A percentile compares a stretch with the other conserved stretches of the same genome.
These are phyloP conservation scores for Panagrolaimus sp. DNA, from an alignment of 1,140 invertebrate species.

Conservation along the genomic window DNA sequence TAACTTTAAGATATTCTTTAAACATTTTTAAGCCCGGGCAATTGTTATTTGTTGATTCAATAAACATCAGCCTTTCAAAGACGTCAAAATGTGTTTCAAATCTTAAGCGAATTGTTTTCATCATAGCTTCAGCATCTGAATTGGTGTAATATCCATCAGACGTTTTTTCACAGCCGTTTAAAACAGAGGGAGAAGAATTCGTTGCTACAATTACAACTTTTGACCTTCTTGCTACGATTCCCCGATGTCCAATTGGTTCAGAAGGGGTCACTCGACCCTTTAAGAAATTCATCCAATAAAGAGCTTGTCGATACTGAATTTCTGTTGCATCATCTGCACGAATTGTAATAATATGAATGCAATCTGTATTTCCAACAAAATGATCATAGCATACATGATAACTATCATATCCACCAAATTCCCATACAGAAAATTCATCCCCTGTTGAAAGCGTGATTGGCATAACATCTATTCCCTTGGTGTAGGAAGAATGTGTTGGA, in stretches of 20 bases:
- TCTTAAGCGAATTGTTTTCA: slow-evolving; percentile 61
- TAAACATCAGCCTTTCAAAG: slow-evolving; percentile 61
- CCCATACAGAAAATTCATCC: slow-evolving; percentile 72
- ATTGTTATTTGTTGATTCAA: slow-evolving; percentile 66
- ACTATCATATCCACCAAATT: slow-evolving; percentile 74
- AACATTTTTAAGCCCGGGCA: slow-evolving; percentile 65
- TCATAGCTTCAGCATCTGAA: slow-evolving; percentile 63
- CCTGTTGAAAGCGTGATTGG: slow-evolving; percentile 49
- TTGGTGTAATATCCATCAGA: slow-evolving; percentile 64
- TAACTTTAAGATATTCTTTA: slow-evolving; percentile 62
- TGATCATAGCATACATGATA: slow-evolving; percentile 75
- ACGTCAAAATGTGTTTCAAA: slow-evolving; percentile 65
- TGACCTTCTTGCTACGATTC: slow-evolving; percentile 58
- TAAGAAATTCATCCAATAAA: slow-evolving; percentile 76
- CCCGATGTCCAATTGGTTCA: slow-evolving; percentile 67
- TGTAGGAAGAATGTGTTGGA: slow-evolving; percentile 66
- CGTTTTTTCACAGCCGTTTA: slow-evolving; percentile 58
- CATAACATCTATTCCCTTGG: slow-evolving; percentile 68
- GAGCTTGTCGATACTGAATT: slow-evolving; percentile 66
- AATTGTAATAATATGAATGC: slow-evolving; percentile 71
- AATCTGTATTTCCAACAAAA: slow-evolving; percentile 68
- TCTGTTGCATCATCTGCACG: slow-evolving; percentile 69
- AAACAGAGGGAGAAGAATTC: slow-evolving; percentile 64
- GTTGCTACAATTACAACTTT: slow-evolving; percentile 67
- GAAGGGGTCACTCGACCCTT: slow-evolving; percentile 68